Percentiles rank a stretch among this genome's conserved stretches.
Evolutionary conservation across 2,888 invertebrate genomes (phyloP).

Genomic region (Stenurella melanura): DNA sequence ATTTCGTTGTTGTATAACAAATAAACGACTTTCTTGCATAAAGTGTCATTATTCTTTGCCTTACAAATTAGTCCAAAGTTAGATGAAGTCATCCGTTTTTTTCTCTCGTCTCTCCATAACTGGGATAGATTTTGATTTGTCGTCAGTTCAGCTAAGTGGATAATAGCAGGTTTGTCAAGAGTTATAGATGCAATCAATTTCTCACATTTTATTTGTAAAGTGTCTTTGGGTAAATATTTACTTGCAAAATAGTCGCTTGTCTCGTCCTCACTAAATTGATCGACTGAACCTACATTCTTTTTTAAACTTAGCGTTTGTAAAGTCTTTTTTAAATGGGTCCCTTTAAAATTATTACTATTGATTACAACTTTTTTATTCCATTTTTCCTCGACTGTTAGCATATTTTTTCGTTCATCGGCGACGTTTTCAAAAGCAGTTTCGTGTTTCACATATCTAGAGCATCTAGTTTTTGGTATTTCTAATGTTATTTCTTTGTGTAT

Average conservation of each 20-base stretch:
- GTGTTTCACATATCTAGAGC: background rate
- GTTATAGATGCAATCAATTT: background rate
- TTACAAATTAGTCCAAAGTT: constrained; percentile 4
- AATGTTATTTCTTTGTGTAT: background rate
- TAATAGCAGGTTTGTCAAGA: background rate
- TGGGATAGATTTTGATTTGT: background rate
- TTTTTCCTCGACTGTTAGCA: background rate
- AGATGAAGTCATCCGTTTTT: background rate
- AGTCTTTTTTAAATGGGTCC: background rate
- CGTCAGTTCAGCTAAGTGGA: background rate
- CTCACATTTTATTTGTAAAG: too few relatives aligned
- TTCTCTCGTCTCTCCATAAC: background rate
- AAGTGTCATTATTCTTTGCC: background rate
- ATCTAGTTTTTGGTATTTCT: background rate
- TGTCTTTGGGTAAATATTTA: too few relatives aligned
- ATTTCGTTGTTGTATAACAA: background rate
- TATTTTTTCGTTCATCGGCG: background rate
- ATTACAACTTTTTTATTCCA: background rate
- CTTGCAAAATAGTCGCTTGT: too few relatives aligned
- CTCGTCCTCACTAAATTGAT: too few relatives aligned
- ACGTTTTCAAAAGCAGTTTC: background rate
- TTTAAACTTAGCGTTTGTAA: background rate
- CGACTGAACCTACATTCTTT: too few relatives aligned
- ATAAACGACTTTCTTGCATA: background rate
- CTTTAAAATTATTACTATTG: background rate